A percentile compares a stretch with the other conserved stretches of the same genome.
Conservation (phyloP, 2,888 invertebrate genomes). For the Oligia strigilis region DNA sequence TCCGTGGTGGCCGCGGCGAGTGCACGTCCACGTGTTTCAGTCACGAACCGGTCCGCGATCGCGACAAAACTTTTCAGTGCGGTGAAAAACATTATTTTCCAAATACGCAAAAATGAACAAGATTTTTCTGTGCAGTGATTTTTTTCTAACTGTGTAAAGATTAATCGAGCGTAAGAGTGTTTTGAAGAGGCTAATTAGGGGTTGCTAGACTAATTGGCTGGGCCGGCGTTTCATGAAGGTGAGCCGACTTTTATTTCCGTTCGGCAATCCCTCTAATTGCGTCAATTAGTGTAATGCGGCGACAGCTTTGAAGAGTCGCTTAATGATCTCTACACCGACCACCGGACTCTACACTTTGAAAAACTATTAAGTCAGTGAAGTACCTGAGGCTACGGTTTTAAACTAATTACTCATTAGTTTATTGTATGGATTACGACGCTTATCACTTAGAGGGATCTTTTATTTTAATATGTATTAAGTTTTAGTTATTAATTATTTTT, state of each 20-base stretch:
- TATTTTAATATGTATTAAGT: conserved; percentile 32
- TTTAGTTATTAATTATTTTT: conserved; percentile 41
- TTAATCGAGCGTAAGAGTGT: conserved; percentile 80
- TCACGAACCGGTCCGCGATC: conserved; percentile 76
- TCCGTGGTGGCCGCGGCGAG: conserved; percentile 77
- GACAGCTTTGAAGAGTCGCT: conserved; percentile 89
- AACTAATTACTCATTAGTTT: conserved; percentile 70
- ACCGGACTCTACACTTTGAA: conserved; percentile 77
- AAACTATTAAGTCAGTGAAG: conserved; percentile 76
- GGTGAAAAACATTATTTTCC: conserved; percentile 74
- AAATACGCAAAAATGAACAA: conserved; percentile 79
- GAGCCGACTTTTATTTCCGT: conserved; percentile 90
- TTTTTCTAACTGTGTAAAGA: conserved; percentile 79
- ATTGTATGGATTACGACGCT: conserved; percentile 63
- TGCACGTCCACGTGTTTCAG: conserved; percentile 74
- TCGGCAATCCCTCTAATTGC: conserved; percentile 90
- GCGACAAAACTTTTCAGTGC: conserved; percentile 89
- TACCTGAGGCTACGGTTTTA: conserved; percentile 58
- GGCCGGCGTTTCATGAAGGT: conserved; percentile 90
- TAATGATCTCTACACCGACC: conserved; percentile 85
- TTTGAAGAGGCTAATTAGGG: conserved; percentile 88
- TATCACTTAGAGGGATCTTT: conserved; percentile 62
- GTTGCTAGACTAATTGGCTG: conserved; percentile 89
- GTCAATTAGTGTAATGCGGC: conserved; percentile 90
- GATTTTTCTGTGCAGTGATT: conserved; percentile 82